phyloP scores from a whole-genome alignment of 2,797 vertebrate species.

The Corythornis leucogaster region DNA sequence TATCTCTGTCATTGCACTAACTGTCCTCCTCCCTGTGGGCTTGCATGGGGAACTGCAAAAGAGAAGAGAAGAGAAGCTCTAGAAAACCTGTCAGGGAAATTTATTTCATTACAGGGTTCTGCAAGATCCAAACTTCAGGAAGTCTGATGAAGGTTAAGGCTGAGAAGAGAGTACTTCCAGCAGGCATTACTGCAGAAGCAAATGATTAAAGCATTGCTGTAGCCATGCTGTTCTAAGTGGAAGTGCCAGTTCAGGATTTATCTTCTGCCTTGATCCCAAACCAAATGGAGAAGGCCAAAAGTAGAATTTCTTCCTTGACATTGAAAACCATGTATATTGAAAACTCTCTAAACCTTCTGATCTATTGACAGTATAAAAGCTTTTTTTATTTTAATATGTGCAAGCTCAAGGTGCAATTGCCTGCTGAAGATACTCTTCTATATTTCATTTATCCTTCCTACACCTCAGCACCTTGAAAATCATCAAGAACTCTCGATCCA shows the following conservation, averaged over 20 bases:
- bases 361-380: not conserved
- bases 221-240: not conserved
- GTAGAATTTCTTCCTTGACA: not conserved
- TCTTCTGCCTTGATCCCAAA: not conserved
- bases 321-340: not conserved
- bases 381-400: not conserved
- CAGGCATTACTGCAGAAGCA: not conserved
- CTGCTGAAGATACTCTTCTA: not conserved
- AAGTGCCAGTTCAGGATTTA: not conserved
- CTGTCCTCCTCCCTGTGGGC: no score
- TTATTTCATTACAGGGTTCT: not conserved
- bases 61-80: not conserved
- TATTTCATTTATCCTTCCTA: slow-evolving; percentile 15
- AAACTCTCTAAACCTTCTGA: not conserved
- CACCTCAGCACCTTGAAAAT: slow-evolving; percentile 6
- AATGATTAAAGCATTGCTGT: not conserved
- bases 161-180: not conserved
- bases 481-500: slow-evolving; percentile 15
- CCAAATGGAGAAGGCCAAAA: not conserved
- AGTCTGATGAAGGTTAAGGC: not conserved
- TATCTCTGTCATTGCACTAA: no score
- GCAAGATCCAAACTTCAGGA: not conserved
- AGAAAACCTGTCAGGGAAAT: not conserved
- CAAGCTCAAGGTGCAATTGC: not conserved
- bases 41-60: no score